Percentiles rank a stretch among this genome's conserved stretches.
phyloP scores from a whole-genome alignment of 2,888 invertebrate species.

The Parnassius smintheus region DNA sequence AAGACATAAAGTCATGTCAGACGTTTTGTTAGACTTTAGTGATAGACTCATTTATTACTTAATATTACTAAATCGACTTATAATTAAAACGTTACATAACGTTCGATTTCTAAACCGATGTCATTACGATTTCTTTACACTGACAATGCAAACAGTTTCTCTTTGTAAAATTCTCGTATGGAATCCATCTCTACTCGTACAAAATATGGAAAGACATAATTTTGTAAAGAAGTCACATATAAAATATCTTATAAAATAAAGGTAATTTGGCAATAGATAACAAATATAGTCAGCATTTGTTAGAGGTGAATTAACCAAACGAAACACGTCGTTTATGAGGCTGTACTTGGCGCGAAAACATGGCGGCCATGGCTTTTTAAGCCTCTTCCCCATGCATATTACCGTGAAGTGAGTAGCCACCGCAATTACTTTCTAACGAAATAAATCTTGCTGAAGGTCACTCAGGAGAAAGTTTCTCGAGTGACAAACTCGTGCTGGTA shows the following conservation, averaged over 20 bases:
- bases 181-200: neutral
- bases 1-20: neutral
- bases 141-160: slow-evolving; percentile 9
- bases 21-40: neutral
- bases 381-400: no score
- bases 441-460: no score
- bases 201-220: slow-evolving; percentile 2
- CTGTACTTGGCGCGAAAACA: no score
- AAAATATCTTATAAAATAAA: neutral
- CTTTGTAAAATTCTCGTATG: neutral
- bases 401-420: no score
- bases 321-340: no score
- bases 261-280: no score
- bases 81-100: slow-evolving; percentile 14
- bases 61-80: slow-evolving; percentile 1
- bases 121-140: slow-evolving; percentile 11
- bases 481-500: no score
- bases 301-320: no score
- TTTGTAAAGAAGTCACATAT: neutral
- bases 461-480: no score
- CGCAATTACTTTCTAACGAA: no score
- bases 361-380: no score
- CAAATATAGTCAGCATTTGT: no score
- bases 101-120: slow-evolving; percentile 15
- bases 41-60: neutral